Conservation (phyloP, 2,113 vertebrate species). For the Helogale parvula region DNA sequence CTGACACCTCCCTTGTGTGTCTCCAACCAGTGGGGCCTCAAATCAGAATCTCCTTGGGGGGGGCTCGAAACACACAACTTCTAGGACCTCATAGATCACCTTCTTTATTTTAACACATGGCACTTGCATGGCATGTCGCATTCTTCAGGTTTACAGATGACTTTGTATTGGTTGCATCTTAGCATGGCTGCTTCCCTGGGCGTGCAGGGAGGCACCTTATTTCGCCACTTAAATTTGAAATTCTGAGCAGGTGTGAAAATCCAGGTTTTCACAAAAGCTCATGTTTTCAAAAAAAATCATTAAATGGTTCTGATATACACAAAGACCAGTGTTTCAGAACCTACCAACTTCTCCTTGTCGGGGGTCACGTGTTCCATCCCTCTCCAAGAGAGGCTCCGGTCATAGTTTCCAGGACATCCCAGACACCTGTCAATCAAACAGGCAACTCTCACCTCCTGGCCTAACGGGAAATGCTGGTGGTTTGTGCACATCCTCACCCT, state of each 20-base stretch:
- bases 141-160: background rate
- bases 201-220: background rate
- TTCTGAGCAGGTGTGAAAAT: background rate
- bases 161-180: background rate
- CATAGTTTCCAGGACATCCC: background rate
- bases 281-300: background rate
- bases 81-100: background rate
- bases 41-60: background rate
- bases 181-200: background rate
- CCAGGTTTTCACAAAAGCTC: background rate
- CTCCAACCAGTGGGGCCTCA: no score
- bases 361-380: background rate
- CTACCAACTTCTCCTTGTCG: background rate
- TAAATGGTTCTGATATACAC: background rate
- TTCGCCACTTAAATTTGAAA: background rate
- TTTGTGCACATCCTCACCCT: background rate
- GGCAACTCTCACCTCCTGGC: background rate
- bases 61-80: background rate
- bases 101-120: background rate
- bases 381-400: background rate
- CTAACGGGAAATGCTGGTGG: background rate
- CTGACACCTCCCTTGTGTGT: background rate
- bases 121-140: rapidly evolving
- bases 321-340: background rate
- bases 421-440: background rate